Evolutionary conservation across 2,888 invertebrate genomes (phyloP).

Genomic region (Hololepta plana): DNA sequence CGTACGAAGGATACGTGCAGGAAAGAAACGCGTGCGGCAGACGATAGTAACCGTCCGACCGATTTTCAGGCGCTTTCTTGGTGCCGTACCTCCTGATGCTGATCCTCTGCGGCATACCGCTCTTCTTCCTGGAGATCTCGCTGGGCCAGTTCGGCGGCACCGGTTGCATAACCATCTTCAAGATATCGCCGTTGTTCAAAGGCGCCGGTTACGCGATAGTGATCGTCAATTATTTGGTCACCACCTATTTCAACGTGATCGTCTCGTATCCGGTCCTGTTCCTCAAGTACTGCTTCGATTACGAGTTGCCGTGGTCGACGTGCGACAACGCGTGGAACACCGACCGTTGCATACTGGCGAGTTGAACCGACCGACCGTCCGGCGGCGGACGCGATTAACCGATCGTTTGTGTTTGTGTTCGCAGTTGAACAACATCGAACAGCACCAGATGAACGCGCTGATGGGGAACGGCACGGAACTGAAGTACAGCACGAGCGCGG

Average conservation of each 20-base stretch:
- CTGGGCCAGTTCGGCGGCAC: slow-evolving; percentile 73
- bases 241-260: slow-evolving; percentile 70
- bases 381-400: neutral
- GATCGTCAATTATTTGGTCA: slow-evolving; percentile 61
- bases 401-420: slow-evolving; percentile 2
- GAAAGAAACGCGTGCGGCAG: no score
- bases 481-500: slow-evolving; percentile 48
- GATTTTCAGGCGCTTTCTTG: slow-evolving; percentile 57
- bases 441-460: slow-evolving; percentile 8
- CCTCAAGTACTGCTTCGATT: slow-evolving; percentile 47
- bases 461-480: slow-evolving; percentile 18
- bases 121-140: slow-evolving; percentile 75
- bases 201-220: slow-evolving; percentile 52
- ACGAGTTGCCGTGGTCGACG: slow-evolving; percentile 55
- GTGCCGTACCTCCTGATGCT: slow-evolving; percentile 72
- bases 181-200: slow-evolving; percentile 68
- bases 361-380: slow-evolving; percentile 2
- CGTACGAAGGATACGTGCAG: no score
- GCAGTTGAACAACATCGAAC: no score
- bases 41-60: no score
- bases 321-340: slow-evolving; percentile 77
- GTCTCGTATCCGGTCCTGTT: slow-evolving; percentile 74
- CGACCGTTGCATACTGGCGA: slow-evolving; percentile 45
- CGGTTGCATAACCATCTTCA: slow-evolving; percentile 67
- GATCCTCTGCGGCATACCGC: slow-evolving; percentile 65